Percentiles rank a stretch among this genome's conserved stretches.
phyloP scores from a whole-genome alignment of 1,140 invertebrate genomes.

The Hyphantria cunea region DNA sequence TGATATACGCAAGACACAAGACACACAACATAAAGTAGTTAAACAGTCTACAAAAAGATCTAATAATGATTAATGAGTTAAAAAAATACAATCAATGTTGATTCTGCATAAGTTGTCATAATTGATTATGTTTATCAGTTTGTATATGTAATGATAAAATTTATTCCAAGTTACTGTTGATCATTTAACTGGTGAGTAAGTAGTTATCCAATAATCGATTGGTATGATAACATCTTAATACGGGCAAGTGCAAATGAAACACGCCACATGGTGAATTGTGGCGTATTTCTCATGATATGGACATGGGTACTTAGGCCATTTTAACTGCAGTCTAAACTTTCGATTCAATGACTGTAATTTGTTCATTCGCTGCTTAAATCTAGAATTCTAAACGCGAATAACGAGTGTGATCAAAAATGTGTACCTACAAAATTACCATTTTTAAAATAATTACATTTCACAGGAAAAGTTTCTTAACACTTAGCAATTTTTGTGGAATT shows the following conservation, averaged over 20 bases:
- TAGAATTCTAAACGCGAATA: no score
- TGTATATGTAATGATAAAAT: background rate
- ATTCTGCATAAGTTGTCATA: background rate
- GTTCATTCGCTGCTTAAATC: no score
- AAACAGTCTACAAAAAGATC: no score
- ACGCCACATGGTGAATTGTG: background rate
- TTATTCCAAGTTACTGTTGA: slow-evolving; percentile 12
- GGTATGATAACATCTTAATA: slow-evolving; percentile 27
- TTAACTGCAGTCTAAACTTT: background rate
- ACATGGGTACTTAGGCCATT: background rate
- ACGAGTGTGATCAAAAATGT: background rate
- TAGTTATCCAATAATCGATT: slow-evolving; percentile 26
- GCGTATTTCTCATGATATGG: background rate
- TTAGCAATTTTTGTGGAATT: slow-evolving; percentile 25
- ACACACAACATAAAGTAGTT: no score
- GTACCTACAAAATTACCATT: no score
- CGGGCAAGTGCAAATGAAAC: slow-evolving; percentile 2
- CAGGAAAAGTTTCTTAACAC: no score
- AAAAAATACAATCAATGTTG: no score
- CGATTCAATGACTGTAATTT: background rate
- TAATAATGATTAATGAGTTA: no score
- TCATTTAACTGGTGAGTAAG: slow-evolving; percentile 17
- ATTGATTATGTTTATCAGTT: slow-evolving; percentile 1
- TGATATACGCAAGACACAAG: no score
- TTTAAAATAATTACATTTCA: no score